Conservation (phyloP, 2,113 vertebrate genomes). For the Hippolais icterina region DNA sequence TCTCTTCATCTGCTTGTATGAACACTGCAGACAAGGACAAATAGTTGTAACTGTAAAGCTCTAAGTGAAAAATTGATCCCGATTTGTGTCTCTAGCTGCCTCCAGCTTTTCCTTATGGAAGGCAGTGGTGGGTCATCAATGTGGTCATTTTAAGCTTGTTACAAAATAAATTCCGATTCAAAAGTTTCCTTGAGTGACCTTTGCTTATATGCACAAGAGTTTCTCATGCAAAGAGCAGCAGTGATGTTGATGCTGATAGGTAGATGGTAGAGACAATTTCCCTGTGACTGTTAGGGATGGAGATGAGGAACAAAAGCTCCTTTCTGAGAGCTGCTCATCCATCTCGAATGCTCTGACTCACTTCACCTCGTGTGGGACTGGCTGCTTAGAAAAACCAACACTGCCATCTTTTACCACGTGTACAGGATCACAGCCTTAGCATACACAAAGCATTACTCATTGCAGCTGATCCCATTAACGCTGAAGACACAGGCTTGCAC, state of each 20-base stretch:
- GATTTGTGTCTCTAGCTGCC: neutral
- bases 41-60: neutral
- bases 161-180: neutral
- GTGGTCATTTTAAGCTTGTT: neutral
- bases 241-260: constrained; percentile 16
- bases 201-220: neutral
- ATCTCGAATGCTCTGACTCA: neutral
- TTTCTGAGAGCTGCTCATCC: neutral
- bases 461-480: constrained; percentile 38
- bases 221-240: neutral
- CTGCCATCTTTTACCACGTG: constrained; percentile 30
- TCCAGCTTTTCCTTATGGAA: neutral
- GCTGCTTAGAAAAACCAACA: constrained; percentile 17
- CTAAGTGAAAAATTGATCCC: neutral
- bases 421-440: neutral
- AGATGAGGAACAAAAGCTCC: constrained; percentile 36
- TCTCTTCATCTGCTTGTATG: neutral
- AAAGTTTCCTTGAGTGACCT: neutral
- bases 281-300: neutral
- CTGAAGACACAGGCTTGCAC: constrained; percentile 4
- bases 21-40: neutral
- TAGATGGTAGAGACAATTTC: neutral
- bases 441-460: constrained; percentile 46
- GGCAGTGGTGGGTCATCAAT: neutral
- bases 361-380: constrained; percentile 14